phyloP scores from a whole-genome alignment of 2,113 vertebrate genomes.

The Vireo altiloquus region DNA sequence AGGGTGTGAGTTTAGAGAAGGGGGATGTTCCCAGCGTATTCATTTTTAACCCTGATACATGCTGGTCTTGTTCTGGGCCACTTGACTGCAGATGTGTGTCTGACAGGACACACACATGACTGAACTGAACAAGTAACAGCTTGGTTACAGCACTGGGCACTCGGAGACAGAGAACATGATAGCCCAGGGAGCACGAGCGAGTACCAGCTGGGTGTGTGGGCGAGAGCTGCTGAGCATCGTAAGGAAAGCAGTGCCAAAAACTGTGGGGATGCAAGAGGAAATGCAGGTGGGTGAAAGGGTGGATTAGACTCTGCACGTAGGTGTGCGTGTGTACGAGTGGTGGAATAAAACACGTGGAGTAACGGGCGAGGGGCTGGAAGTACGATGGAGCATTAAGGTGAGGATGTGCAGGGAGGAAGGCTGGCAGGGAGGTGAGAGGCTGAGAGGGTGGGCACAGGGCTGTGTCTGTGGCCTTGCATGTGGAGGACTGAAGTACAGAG shows the following conservation, averaged over 20 bases:
- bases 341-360: not conserved
- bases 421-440: not conserved
- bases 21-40: rapidly evolving
- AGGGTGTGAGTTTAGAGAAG: not conserved
- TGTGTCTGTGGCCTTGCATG: not conserved
- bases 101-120: not conserved
- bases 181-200: rapidly evolving
- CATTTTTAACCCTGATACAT: not conserved
- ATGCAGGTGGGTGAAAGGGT: not conserved
- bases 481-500: not conserved
- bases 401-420: not conserved
- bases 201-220: not conserved
- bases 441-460: not conserved
- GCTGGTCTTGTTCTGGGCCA: not conserved
- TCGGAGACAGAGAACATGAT: rapidly evolving
- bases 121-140: not conserved
- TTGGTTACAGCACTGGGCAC: not conserved
- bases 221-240: rapidly evolving
- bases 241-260: not conserved
- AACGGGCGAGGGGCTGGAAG: not conserved
- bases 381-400: rapidly evolving
- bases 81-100: not conserved
- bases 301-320: not conserved
- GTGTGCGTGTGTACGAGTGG: not conserved
- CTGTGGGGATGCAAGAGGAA: not conserved